Percentiles rank a stretch among this genome's conserved stretches.
Conservation (phyloP, 2,797 vertebrate species). For the Myotis vivesi region DNA sequence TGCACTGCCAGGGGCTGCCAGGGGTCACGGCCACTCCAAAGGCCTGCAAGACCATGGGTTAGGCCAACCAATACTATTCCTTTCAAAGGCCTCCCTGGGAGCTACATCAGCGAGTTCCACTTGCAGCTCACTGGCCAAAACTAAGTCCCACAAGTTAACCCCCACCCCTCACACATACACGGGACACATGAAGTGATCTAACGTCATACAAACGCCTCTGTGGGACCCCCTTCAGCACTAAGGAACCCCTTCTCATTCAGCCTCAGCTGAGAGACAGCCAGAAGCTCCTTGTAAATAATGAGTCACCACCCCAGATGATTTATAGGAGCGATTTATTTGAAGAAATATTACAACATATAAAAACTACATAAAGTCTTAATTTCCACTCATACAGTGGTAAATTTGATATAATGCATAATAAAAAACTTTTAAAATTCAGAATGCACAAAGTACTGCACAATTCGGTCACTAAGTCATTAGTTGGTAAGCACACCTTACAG, state of each 20-base stretch:
- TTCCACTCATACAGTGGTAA: slow-evolving; percentile 86
- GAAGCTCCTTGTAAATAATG: neutral
- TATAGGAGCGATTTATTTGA: slow-evolving; percentile 96
- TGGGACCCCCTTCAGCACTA: neutral
- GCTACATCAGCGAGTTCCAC: neutral
- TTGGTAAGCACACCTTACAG: slow-evolving; percentile 76
- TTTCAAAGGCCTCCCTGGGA: neutral
- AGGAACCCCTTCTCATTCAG: neutral
- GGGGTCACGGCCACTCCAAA: neutral
- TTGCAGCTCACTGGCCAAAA: neutral
- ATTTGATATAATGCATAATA: slow-evolving; percentile 87
- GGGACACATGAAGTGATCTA: neutral
- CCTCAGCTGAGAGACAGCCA: neutral
- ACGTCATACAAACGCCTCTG: neutral
- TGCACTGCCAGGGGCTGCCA: neutral
- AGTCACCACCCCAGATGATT: slow-evolving; percentile 62
- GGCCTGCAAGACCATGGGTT: too few relatives aligned
- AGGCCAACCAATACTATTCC: neutral
- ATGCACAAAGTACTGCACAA: slow-evolving; percentile 73
- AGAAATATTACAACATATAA: slow-evolving; percentile 98
- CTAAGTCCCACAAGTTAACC: neutral
- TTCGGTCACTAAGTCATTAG: slow-evolving; percentile 70
- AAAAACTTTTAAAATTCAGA: slow-evolving; percentile 89
- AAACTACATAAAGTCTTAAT: slow-evolving; percentile 96
- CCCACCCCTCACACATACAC: neutral